Percentiles rank a stretch among this genome's conserved stretches.
These are phyloP conservation scores for Sericinus montela DNA, from an alignment of 2,888 invertebrate species.

Conservation along the genomic window DNA sequence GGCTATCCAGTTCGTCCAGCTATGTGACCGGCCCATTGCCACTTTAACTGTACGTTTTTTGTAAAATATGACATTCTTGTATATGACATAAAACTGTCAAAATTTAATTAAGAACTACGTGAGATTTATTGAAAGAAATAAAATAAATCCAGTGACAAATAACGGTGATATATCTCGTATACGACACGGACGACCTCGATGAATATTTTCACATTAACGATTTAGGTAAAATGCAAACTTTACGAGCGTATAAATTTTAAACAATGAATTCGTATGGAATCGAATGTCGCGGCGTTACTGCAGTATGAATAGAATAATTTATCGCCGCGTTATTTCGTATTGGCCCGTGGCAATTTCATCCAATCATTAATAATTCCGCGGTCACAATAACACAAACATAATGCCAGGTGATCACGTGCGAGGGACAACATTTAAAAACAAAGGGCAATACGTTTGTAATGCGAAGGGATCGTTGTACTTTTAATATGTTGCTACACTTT, in stretches of 20 bases:
- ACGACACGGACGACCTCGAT: neutral
- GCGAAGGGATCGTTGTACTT: slow-evolving; percentile 2
- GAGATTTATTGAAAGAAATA: neutral
- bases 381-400: slow-evolving; percentile 24
- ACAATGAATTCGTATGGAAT: slow-evolving; percentile 20
- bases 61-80: too few relatives aligned
- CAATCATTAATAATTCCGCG: slow-evolving; percentile 26
- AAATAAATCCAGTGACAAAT: slow-evolving; percentile 6
- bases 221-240: slow-evolving; percentile 10
- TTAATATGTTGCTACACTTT: slow-evolving; percentile 9
- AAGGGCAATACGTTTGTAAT: neutral
- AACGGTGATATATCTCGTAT: neutral
- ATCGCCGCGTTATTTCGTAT: slow-evolving; percentile 24
- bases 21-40: too few relatives aligned
- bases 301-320: slow-evolving; percentile 29
- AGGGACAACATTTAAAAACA: neutral
- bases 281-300: slow-evolving; percentile 20
- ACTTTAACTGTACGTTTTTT: too few relatives aligned
- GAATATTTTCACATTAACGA: slow-evolving; percentile 13
- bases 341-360: slow-evolving; percentile 22
- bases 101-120: neutral
- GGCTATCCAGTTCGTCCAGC: too few relatives aligned
- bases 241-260: slow-evolving; percentile 10
- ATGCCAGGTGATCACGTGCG: neutral
- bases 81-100: neutral